These are phyloP conservation scores for Drymodes brunneopygia DNA, from an alignment of 2,113 vertebrate genomes.

Conservation along the genomic window DNA sequence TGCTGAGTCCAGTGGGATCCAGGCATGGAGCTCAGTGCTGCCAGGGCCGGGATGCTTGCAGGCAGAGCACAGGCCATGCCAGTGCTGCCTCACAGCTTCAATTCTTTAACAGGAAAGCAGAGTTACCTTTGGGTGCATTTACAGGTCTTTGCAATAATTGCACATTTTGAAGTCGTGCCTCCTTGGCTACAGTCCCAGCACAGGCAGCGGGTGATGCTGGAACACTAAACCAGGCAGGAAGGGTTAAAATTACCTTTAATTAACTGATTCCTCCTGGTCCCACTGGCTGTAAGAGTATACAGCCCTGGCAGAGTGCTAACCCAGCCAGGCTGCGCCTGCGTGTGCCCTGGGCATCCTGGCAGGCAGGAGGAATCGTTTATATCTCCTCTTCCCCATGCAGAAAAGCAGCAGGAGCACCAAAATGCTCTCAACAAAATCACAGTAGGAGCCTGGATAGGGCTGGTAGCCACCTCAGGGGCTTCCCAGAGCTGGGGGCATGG, in stretches of 20 bases:
- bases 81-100: not conserved
- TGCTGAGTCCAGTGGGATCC: not conserved
- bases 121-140: not conserved
- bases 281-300: not conserved
- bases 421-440: not conserved
- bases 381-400: accelerated
- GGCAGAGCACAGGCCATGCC: not conserved
- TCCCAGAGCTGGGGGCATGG: accelerated
- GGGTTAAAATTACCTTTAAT: conserved; percentile 1
- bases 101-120: not conserved
- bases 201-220: not conserved
- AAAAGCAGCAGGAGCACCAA: not conserved
- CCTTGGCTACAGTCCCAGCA: not conserved
- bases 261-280: not conserved
- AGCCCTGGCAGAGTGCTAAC: not conserved
- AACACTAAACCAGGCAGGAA: not conserved
- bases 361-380: not conserved
- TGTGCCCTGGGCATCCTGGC: not conserved
- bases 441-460: not conserved
- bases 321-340: accelerated
- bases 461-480: not conserved
- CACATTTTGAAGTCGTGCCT: not conserved
- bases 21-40: not conserved
- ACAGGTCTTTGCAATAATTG: not conserved
- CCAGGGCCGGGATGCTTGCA: not conserved